phyloP scores from a whole-genome alignment of 2,797 vertebrate genomes.

The Parauchenoglanis punctatus region DNA sequence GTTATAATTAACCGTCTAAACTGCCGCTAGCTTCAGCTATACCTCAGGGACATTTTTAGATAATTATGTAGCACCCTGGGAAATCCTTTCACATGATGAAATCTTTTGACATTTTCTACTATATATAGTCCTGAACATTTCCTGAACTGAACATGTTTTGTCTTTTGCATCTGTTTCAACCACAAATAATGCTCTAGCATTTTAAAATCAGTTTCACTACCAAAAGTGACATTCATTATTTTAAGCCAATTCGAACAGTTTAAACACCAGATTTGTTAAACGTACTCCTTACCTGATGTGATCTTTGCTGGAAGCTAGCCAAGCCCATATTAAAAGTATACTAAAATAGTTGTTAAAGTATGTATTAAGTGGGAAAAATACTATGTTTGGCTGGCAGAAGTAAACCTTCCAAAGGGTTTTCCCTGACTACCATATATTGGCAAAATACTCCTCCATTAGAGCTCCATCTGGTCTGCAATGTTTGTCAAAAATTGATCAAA shows the following conservation, averaged over 20 bases:
- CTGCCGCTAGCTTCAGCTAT: not conserved
- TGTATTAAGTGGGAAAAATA: no score
- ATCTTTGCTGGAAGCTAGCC: not conserved
- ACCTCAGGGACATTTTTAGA: not conserved
- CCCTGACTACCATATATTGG: no score
- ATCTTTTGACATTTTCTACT: slow-evolving; percentile 11
- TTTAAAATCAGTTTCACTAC: not conserved
- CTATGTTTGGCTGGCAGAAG: no score
- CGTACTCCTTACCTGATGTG: not conserved
- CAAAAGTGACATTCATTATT: not conserved
- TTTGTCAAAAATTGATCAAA: no score
- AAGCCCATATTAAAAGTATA: no score
- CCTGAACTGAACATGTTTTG: not conserved
- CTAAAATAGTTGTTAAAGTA: no score
- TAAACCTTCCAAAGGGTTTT: no score
- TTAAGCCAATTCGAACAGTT: not conserved
- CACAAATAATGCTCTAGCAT: not conserved
- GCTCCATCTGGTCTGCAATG: no score
- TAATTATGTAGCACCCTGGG: not conserved
- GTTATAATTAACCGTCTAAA: not conserved
- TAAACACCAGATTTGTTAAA: not conserved
- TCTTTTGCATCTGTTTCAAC: not conserved
- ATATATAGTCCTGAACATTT: not conserved
- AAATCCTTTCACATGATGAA: slow-evolving; percentile 8
- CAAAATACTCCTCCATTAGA: no score